These are phyloP conservation scores for Pangasianodon hypophthalmus DNA, from an alignment of 2,113 vertebrate genomes.

Conservation along the genomic window DNA sequence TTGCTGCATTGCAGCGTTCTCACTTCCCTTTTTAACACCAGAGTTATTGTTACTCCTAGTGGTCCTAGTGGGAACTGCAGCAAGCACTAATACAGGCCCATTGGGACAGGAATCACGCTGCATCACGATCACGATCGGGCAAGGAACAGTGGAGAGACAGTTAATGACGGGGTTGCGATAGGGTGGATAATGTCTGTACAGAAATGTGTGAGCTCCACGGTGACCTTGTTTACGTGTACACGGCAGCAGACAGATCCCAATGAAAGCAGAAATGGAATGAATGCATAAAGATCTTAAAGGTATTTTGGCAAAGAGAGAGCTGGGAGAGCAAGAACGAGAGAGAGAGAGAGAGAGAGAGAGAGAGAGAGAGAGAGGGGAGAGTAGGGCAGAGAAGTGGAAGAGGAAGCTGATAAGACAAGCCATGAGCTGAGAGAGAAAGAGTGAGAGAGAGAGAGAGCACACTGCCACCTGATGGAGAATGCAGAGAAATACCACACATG, in stretches of 20 bases:
- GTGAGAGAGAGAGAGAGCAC: no score
- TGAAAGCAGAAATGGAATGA: neutral
- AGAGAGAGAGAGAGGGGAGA: no score
- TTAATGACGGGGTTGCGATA: neutral
- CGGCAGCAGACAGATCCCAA: neutral
- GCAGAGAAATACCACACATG: no score
- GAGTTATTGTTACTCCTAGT: neutral
- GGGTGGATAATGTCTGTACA: no score
- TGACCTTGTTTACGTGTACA: neutral
- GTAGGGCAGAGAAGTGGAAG: no score
- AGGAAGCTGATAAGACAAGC: no score
- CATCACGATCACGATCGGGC: neutral
- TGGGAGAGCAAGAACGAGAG: neutral
- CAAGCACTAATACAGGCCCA: neutral
- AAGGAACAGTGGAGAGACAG: neutral
- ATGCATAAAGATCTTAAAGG: neutral
- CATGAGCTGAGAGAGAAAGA: no score
- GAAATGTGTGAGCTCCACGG: no score
- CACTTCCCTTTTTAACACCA: neutral
- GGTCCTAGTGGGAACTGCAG: neutral
- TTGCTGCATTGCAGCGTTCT: neutral
- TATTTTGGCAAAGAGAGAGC: no score
- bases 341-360: no score
- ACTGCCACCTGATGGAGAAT: no score
- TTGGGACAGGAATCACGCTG: neutral